Evolutionary conservation across 2,888 invertebrate genomes (phyloP), one percentile per base, ranked within the genome.

Genomic region (Papilio elwesi): DNA sequence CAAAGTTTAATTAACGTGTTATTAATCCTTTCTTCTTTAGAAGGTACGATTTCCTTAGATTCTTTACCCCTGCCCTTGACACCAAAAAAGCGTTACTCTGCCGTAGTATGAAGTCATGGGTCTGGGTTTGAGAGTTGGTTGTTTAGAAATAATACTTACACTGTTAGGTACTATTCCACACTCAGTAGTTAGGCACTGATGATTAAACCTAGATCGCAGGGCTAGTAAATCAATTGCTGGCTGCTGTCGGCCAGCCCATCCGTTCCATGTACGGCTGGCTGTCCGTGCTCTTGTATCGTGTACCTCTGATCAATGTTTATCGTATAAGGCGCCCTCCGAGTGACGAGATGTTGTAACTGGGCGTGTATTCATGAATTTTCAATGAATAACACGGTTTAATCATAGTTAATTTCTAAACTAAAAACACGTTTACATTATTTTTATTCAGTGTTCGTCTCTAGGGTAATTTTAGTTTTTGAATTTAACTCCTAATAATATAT

Each of bases 251-350:
- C 49, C 48, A 57, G 69, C 52, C 65, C 57, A 65, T 73, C 53
- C 64, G 48, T 67, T 66, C 73, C 73, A 53, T 74, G 66, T 74
- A 70, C 26, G 73, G 70, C 64, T 62, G 48, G 15, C 12, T 59
- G 66, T 66, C 69, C 48, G 47, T 69, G 48, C 63, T 53, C 73
- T 65, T 57, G 66, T 70, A 66, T 73, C 73, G 36, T 65, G 66
- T 67, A 67, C 43, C 63, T n/a, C 52, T 70, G 66, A 73, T 66
- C 70, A 67, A 73, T 66, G 70, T 67, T 62, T 52, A 69, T 53
- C 73, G 47, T 74, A 74, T 70, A 74, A 62, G 70, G 73, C 47
- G 53, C 53, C 52, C 52, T 49, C 49, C 16, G 53, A 15, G 73
- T 74, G 73, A 74, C 47, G 70, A 43, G 62, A 55, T 52, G 12